Conservation (phyloP, 2,113 vertebrate species). For the Sander lucioperca region DNA sequence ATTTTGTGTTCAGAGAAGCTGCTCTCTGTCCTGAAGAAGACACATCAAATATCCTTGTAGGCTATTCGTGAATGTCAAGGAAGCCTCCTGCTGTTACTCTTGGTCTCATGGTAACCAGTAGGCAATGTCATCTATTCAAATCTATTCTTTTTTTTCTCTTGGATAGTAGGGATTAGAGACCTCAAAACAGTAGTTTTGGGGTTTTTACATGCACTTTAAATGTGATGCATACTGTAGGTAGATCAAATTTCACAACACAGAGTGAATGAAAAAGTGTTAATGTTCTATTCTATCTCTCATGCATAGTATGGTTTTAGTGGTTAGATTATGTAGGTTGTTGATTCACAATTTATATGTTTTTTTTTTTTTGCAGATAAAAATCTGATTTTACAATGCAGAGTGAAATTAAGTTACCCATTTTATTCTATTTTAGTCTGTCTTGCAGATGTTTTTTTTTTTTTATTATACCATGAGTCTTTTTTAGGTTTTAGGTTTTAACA, state of each 20-base stretch:
- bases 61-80: slow-evolving; percentile 6
- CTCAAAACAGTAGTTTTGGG: neutral
- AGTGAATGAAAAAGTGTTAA: neutral
- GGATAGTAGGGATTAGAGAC: no score
- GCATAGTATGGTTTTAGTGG: neutral
- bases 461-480: neutral
- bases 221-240: neutral
- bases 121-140: neutral
- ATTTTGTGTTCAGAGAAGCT: slow-evolving; percentile 33
- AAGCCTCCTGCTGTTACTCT: neutral
- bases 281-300: neutral
- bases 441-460: neutral
- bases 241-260: neutral
- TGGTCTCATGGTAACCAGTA: neutral
- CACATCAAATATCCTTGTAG: slow-evolving; percentile 13
- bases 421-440: neutral
- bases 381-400: neutral
- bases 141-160: neutral
- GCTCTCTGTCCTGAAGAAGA: slow-evolving; percentile 43
- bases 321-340: neutral
- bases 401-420: neutral
- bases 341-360: neutral
- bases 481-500: neutral
- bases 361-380: neutral
- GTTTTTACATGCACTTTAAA: neutral